These are phyloP conservation scores for Chironomus riparius DNA, from an alignment of 2,888 invertebrate genomes.

Conservation along the genomic window DNA sequence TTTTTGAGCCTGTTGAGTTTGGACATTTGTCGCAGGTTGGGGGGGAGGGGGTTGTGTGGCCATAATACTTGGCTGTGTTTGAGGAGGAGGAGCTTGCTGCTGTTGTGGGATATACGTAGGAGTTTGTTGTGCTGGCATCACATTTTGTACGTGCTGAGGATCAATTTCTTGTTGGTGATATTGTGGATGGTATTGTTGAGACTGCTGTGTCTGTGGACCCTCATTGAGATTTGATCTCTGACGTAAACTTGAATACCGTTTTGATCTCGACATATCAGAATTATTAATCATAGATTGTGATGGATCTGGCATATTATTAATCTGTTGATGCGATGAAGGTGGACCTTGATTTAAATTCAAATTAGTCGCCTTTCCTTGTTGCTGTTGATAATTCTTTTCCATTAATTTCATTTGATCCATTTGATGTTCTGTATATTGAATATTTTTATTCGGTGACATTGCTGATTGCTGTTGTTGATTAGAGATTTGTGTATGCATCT, in stretches of 20 bases:
- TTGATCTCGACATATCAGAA: slow-evolving; percentile 45
- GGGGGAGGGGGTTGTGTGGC: slow-evolving; percentile 5
- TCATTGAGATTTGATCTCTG: slow-evolving; percentile 45
- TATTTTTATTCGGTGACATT: slow-evolving; percentile 20
- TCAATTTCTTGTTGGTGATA: slow-evolving; percentile 37
- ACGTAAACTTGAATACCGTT: slow-evolving; percentile 59
- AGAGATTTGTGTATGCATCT: not conserved
- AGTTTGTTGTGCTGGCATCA: not conserved
- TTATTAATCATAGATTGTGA: slow-evolving; percentile 25
- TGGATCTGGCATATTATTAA: slow-evolving; percentile 28
- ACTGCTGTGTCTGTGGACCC: slow-evolving; percentile 34
- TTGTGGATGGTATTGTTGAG: not conserved
- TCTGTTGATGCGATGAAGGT: slow-evolving; percentile 34
- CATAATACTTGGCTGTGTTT: slow-evolving; percentile 5
- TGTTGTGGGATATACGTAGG: not conserved
- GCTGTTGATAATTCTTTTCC: slow-evolving; percentile 28
- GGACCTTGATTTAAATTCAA: slow-evolving; percentile 32
- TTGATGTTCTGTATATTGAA: slow-evolving; percentile 22
- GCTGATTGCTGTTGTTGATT: slow-evolving; percentile 28
- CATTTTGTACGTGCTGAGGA: slow-evolving; percentile 37
- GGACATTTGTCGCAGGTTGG: slow-evolving; percentile 32
- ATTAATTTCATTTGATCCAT: slow-evolving; percentile 21
- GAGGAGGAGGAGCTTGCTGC: not conserved
- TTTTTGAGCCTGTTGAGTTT: slow-evolving; percentile 33
- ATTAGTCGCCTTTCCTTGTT: slow-evolving; percentile 34